Base-by-base conservation (phyloP, 53 echinoderm and acorn worm species). In the Patiria pectinifera region DNA sequence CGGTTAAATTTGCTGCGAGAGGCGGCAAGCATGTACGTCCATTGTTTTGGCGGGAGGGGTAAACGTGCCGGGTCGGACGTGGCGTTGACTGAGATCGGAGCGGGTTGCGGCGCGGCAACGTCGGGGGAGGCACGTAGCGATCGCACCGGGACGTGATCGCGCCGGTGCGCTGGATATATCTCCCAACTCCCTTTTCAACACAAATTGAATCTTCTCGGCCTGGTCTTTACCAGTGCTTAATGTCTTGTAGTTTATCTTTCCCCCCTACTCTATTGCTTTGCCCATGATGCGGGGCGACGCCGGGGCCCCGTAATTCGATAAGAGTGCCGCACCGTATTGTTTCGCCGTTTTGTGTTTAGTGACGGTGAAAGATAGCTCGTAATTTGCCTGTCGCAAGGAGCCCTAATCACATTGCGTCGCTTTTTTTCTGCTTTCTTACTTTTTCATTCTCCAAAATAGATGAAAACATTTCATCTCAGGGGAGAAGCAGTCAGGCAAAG, bases 181-280 rank as follows among this genome's bases (percentile, higher is more conserved):
- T 59, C 90, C 46, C n/a, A 69, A 63, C 43, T 63, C 81, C 46
- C 69, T 24, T 90, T 53, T 13, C 26, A 48, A 48, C 80, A 46
- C 90, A 90, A 90, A 90, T 90, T 90, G 90, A 90, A 90, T 90
- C 90, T 90, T 23, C 80, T 80, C 90, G 5, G 90, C 90, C 62
- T 26, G 63, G 77, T 81, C 77, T 81, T 90, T 80, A 80, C 80
- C 80, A 90, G 80, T 80, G 22, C 63, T 90, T 90, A 90, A 63
- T 90, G 60, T 81, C 90, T 80, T 81, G 80, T 90, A 63, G 90
- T 90, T 90, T 44, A 62, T 63, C 90, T 80, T 90, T 22, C 90
- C 44, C 35, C 78, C 77, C 53, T 5, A 0, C 53, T 53, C 53
- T 53, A 62, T 89, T 59, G 78, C 43, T 89, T 8, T 61, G 45